Conservation (phyloP, 2,113 vertebrate species). For the Python bivittatus region DNA sequence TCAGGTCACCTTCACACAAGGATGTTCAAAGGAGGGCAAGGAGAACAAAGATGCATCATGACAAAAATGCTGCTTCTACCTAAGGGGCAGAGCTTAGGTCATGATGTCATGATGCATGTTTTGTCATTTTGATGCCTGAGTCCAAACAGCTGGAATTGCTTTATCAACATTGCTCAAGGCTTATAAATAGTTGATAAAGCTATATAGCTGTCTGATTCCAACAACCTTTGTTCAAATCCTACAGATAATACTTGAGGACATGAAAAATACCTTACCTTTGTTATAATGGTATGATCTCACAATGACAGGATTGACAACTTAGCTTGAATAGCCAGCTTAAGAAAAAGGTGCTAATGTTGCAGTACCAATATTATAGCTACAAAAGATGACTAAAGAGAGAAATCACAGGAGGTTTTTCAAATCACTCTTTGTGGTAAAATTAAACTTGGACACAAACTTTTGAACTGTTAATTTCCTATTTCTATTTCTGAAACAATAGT, state of each 20-base stretch:
- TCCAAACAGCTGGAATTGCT: not conserved
- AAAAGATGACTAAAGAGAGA: not conserved
- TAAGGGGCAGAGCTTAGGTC: not conserved
- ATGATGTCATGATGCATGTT: not conserved
- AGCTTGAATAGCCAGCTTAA: not conserved
- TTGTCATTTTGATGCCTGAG: not conserved
- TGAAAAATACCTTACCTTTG: not conserved
- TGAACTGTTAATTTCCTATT: not conserved
- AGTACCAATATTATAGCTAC: not conserved
- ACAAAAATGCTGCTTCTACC: not conserved
- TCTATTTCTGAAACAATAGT: not conserved
- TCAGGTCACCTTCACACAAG: not conserved
- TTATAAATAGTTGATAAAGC: not conserved
- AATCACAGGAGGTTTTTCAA: not conserved
- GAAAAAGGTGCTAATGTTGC: not conserved
- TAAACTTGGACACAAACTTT: not conserved
- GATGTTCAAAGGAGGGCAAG: not conserved
- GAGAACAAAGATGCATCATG: not conserved
- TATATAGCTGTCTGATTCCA: not conserved
- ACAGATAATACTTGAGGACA: not conserved
- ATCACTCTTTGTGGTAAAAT: not conserved
- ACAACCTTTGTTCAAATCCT: not conserved
- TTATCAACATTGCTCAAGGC: not conserved
- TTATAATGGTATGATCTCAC: not conserved
- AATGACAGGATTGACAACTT: not conserved